Base-by-base conservation (phyloP, 1,140 invertebrate species). In the Diuraphis noxia region DNA sequence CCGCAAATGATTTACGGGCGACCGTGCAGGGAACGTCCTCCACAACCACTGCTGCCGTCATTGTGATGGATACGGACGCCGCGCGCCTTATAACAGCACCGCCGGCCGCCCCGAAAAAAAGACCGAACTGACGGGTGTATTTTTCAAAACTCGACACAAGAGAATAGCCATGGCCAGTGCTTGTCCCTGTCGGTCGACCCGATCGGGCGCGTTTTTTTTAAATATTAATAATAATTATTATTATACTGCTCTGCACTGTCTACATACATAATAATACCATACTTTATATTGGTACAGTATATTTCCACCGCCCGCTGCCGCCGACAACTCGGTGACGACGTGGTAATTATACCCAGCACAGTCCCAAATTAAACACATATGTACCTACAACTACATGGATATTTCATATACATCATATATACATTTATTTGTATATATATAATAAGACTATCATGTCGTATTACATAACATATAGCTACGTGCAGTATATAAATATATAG, bases 11-110 rank as follows among this genome's bases (percentile, higher is more conserved):
- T 88, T 88, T 88, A 88, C 52, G 86, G 86, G 52, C 86, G 38
- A 88, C 86, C 52, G 52, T 63, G 49, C 49, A 46, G 86, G 86
- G 49, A 88, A 88, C 86, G 86, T 63, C 86, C 86, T 88, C 86
- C 86, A 7, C 36, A 46, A 36, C 46, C 82, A n/a, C 84, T 30
- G 82, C 36, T 21, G 84, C 84, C 84, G 84, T 86, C 84, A 86
- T 87, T 56, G 86, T 88, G 86, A 88, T 40, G 86, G 52, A 63
- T 56, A 88, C 86, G 52, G 46, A 46, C 85, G 85, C 85, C 17
- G 84, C 84, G 41, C 40, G 34, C 84, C 84, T 38, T 17, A 40
- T 40, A 19, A 2, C 41, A n/a, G 36, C 40, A 41, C 30, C 41
- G 41, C n/a, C 84, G 49, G 36, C 86, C 52, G 86, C 49, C 86